A percentile compares a stretch with the other conserved stretches of the same genome.
Evolutionary conservation across 2,797 vertebrate genomes (phyloP).

Genomic region (Prunella strophiata): DNA sequence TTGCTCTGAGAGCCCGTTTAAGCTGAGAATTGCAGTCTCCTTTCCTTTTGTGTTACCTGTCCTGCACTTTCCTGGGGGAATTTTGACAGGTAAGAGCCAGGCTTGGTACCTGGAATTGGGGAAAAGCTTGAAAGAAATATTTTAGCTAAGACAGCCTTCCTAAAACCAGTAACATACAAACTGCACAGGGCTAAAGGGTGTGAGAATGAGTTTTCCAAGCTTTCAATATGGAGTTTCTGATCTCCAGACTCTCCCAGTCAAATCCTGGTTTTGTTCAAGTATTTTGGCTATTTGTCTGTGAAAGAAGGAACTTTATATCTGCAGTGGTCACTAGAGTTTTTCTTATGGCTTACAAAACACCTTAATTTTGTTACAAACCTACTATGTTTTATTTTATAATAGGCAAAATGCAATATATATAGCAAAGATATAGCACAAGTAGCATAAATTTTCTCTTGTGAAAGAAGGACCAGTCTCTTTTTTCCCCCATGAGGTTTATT

Average conservation of each 20-base stretch:
- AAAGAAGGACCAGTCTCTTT: neutral
- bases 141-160: neutral
- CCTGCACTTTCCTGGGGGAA: neutral
- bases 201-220: neutral
- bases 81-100: rapidly evolving
- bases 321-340: neutral
- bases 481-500: slow-evolving; percentile 31
- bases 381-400: neutral
- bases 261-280: neutral
- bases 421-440: neutral
- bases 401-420: neutral
- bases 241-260: no score
- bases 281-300: neutral
- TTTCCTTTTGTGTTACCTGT: neutral
- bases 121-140: neutral
- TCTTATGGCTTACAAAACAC: neutral
- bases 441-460: neutral
- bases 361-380: neutral
- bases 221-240: neutral
- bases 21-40: neutral
- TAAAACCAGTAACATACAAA: neutral
- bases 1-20: neutral
- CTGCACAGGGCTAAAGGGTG: neutral
- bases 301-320: neutral
- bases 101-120: neutral